phyloP scores from a whole-genome alignment of 2,113 vertebrate genomes.

The Lethenteron camtschaticum region DNA sequence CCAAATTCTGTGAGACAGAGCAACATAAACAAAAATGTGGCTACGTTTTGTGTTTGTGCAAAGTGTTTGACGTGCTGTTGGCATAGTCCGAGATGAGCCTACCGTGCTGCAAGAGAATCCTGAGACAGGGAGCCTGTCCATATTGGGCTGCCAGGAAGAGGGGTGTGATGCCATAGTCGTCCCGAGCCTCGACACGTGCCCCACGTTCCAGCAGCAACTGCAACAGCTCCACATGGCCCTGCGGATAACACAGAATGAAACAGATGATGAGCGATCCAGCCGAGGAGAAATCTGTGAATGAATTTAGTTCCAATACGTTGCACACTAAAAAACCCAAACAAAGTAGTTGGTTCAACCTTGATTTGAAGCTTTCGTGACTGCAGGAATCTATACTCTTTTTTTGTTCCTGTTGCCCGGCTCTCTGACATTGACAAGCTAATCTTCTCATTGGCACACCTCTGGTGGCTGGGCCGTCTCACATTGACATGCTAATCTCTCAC shows the following conservation, averaged over 20 bases:
- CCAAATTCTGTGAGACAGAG: background rate
- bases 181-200: conserved; percentile 24
- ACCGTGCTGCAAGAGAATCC: conserved; percentile 28
- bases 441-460: no score
- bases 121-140: conserved; percentile 33
- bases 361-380: no score
- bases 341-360: no score
- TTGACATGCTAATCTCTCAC: no score
- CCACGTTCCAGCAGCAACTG: conserved; percentile 21
- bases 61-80: background rate
- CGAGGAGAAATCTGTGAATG: no score
- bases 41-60: background rate
- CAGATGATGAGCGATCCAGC: no score
- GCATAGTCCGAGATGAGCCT: conserved; percentile 8
- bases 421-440: no score
- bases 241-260: background rate
- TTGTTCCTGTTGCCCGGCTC: no score
- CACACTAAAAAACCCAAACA: no score
- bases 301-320: no score
- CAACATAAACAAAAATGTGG: conserved; percentile 9
- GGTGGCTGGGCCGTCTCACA: no score
- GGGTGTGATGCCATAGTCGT: conserved; percentile 41
- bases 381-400: no score
- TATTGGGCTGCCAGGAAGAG: conserved; percentile 57
- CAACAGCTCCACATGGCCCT: conserved; percentile 44